A percentile compares a stretch with the other conserved stretches of the same genome.
phyloP scores from a whole-genome alignment of 1,140 invertebrate genomes.

The Propsilocerus akamusi region DNA sequence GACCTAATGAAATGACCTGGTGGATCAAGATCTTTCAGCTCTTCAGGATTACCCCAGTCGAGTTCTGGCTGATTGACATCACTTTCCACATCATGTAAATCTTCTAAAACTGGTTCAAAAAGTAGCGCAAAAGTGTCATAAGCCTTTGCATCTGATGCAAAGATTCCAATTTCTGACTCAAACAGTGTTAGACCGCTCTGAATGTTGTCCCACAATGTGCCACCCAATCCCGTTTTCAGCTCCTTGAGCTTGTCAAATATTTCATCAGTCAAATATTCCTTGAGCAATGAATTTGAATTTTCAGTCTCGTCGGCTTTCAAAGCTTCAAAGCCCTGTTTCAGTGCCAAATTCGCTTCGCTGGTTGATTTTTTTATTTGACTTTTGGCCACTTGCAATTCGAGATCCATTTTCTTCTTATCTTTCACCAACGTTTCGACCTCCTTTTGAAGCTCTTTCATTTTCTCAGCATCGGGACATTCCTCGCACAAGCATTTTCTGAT shows the following conservation, averaged over 20 bases:
- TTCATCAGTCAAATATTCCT: constrained; percentile 49
- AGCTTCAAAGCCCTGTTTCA: constrained; percentile 37
- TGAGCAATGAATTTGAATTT: constrained; percentile 45
- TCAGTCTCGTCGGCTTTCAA: constrained; percentile 31
- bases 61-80: constrained; percentile 30
- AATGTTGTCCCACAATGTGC: constrained; percentile 34
- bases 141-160: constrained; percentile 51
- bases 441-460: constrained; percentile 19
- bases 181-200: constrained; percentile 43
- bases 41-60: constrained; percentile 48
- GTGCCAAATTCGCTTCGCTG: constrained; percentile 17
- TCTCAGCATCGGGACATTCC: constrained; percentile 19
- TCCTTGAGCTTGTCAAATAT: constrained; percentile 43
- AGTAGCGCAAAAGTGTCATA: constrained; percentile 46
- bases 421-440: constrained; percentile 17
- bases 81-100: constrained; percentile 45
- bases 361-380: constrained; percentile 19
- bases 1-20: constrained; percentile 46
- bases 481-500: constrained; percentile 32
- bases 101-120: constrained; percentile 60
- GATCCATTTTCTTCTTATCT: constrained; percentile 15
- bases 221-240: constrained; percentile 30
- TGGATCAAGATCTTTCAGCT: constrained; percentile 57
- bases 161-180: constrained; percentile 43
- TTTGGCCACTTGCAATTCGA: constrained; percentile 16